Percentiles rank a stretch among this genome's conserved stretches.
Evolutionary conservation across 2,888 invertebrate genomes (phyloP).

Genomic region (Cephus rjabovi): DNA sequence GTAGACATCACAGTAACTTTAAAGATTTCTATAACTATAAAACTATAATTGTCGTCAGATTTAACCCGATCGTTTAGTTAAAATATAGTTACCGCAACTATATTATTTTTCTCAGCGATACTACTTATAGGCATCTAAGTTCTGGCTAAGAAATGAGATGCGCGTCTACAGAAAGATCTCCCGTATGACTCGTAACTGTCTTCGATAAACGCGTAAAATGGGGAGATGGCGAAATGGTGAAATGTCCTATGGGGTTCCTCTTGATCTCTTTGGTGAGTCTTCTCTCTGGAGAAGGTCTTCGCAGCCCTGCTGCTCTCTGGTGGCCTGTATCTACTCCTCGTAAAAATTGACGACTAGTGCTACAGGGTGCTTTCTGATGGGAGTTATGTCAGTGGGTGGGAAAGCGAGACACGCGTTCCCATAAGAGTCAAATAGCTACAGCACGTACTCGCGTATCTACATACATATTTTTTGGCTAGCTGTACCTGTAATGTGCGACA

Average conservation of each 20-base stretch:
- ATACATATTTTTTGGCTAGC: not conserved
- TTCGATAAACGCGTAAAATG: conserved; percentile 18
- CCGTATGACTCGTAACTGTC: conserved; percentile 21
- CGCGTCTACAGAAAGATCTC: conserved; percentile 13
- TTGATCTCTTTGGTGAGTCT: conserved; percentile 1
- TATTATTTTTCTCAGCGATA: no score
- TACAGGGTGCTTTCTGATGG: not conserved
- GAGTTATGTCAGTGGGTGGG: not conserved
- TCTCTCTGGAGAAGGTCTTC: not conserved
- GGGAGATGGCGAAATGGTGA: conserved; percentile 6
- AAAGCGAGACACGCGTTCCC: conserved; percentile 3
- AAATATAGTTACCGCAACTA: no score
- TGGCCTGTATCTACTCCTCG: conserved; percentile 17
- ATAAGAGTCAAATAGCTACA: conserved; percentile 5
- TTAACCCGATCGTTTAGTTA: no score
- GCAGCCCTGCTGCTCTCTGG: not conserved
- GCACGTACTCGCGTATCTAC: not conserved
- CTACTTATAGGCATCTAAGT: not conserved
- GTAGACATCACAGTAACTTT: no score
- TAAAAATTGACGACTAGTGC: conserved; percentile 23
- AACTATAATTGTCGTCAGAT: no score
- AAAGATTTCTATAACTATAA: no score
- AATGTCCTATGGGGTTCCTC: conserved; percentile 10
- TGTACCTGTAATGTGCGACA: not conserved
- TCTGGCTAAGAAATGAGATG: conserved; percentile 7